Evolutionary conservation across 2,797 vertebrate species (phyloP), one percentile per base, ranked within the genome.

Genomic region (Intellagama lesueurii): DNA sequence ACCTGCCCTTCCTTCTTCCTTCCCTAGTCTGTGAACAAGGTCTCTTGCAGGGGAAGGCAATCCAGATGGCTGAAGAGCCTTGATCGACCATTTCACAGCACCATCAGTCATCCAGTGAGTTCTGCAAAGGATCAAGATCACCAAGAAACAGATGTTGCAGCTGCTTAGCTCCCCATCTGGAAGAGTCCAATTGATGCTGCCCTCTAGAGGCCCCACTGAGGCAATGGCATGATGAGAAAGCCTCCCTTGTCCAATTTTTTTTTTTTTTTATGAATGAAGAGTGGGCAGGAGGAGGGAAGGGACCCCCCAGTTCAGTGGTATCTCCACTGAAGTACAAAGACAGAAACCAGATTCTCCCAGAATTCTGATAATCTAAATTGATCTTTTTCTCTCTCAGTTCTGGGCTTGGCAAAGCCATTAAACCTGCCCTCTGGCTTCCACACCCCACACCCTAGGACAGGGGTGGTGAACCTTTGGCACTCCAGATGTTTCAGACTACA

Each of bases 111-210:
- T 85, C 81, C 19, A 22, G 9, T 0, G 32, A 11, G 14, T 32
- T 79, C 64, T 78, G 66, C 30, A 60, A 64, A 87, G 81, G 73
- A 84, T 89, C 81, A 49, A 70, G 60, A 78, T 16, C 30, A 7
- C 52, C 1, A 56, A 81, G 49, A 40, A 83, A 77, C 90, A 88
- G 79, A 81, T 78, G 84, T 40, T 60, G 47, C 72, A 22, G 75
- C 73, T 78, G 77, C 9, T 40, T 68, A 40, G 40, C 77, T 12
- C 35, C 2, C 44, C 49, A 69, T 60, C 69, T 12, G 44, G 47
- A 64, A 49, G 22, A 64, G 52, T 28, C 26, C 85, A 47, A 44
- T 22, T 52, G 32, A 49, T 3, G 47, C 85, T 60, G 56, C 79
- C 32, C 56, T 60, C 84, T 75, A 75, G 87, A 88, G 80, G 69